phyloP scores from a whole-genome alignment of 92 coral and sea anemone genomes.

The Chrysogorgia sp. region DNA sequence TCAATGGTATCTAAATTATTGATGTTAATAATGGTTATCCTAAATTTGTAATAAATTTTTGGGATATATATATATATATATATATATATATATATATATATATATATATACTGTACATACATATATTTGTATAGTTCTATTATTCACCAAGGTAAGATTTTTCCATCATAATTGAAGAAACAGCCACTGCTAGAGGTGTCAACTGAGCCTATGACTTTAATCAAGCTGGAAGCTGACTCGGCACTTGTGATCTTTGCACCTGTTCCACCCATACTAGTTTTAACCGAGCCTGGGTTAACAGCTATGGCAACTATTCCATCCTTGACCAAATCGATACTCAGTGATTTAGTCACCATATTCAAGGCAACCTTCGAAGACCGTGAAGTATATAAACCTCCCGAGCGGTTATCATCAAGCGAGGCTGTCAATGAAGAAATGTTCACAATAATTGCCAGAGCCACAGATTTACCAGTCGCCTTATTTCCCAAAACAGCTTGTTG shows the following conservation, averaged over 20 bases:
- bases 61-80: no score
- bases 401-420: background rate
- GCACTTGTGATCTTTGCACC: slow-evolving; percentile 50
- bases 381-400: slow-evolving; percentile 1
- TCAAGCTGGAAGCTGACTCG: slow-evolving; percentile 61
- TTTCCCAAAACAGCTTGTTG: slow-evolving; percentile 8
- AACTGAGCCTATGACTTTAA: slow-evolving; percentile 61
- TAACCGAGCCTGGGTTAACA: slow-evolving; percentile 80
- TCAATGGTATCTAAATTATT: no score
- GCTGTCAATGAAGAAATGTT: background rate
- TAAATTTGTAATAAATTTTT: no score
- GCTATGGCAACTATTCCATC: slow-evolving; percentile 66
- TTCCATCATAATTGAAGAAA: slow-evolving; percentile 63
- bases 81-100: no score
- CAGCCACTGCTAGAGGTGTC: slow-evolving; percentile 62
- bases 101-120: no score
- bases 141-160: slow-evolving; percentile 30
- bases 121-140: no score
- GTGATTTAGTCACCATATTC: slow-evolving; percentile 67
- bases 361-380: slow-evolving; percentile 67
- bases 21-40: no score
- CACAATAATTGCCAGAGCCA: background rate
- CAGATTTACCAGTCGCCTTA: background rate
- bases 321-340: slow-evolving; percentile 63
- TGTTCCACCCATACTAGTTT: slow-evolving; percentile 72